These are phyloP conservation scores for Biston betularia DNA, from an alignment of 2,888 invertebrate genomes.

Conservation along the genomic window DNA sequence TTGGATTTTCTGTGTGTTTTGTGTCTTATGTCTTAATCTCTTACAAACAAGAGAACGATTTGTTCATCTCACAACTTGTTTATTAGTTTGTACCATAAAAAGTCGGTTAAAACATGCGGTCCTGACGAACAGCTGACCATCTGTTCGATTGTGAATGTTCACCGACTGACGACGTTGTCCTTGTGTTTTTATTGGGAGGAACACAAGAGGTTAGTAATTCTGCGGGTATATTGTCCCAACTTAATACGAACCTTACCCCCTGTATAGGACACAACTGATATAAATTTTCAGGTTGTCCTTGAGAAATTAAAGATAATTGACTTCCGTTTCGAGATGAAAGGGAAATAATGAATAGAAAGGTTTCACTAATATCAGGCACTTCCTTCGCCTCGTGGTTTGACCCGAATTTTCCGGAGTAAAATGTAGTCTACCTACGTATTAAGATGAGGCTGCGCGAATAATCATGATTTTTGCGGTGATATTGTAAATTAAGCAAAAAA, in stretches of 20 bases:
- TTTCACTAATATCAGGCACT: no score
- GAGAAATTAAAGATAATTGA: constrained; percentile 5
- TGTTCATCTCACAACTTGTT: background rate
- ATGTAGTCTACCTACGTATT: no score
- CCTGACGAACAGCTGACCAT: constrained; percentile 26
- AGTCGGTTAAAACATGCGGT: background rate
- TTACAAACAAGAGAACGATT: no score
- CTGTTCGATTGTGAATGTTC: constrained; percentile 21
- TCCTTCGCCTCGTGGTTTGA: no score
- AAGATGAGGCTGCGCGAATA: no score
- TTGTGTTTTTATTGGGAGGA: constrained; percentile 35
- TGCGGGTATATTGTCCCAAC: constrained; percentile 77
- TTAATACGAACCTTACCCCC: constrained; percentile 55
- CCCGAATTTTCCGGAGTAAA: no score
- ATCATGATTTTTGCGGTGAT: no score
- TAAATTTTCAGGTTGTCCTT: constrained; percentile 2
- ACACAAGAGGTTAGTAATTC: constrained; percentile 61
- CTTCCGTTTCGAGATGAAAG: background rate
- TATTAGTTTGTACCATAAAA: background rate
- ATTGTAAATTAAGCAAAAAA: no score
- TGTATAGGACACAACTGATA: background rate
- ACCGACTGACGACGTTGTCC: constrained; percentile 5
- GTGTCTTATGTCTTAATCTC: no score
- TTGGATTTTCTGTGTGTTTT: no score
- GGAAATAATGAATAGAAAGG: no score